phyloP scores from a whole-genome alignment of 2,888 invertebrate genomes.

The Aricia artaxerxes region DNA sequence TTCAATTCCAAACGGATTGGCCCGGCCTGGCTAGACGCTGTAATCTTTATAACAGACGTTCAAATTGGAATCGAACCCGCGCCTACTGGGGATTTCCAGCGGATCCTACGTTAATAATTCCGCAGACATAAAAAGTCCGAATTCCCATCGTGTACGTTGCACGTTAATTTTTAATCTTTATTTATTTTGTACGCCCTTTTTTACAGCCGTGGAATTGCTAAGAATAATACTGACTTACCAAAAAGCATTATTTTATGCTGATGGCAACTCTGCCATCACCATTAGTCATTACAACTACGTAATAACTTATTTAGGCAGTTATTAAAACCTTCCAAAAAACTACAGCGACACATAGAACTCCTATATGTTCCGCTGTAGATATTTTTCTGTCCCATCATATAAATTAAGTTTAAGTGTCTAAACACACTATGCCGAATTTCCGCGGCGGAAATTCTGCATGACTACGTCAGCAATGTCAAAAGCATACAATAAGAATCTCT shows the following conservation, averaged over 20 bases:
- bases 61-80: conserved; percentile 14
- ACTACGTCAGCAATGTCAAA: too few relatives aligned
- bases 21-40: not conserved
- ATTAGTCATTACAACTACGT: too few relatives aligned
- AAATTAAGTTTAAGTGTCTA: too few relatives aligned
- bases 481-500: too few relatives aligned
- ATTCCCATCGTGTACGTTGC: conserved; percentile 7
- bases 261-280: not conserved
- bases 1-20: not conserved
- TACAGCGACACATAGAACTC: too few relatives aligned
- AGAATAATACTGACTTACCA: not conserved
- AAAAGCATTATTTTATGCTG: not conserved
- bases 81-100: conserved; percentile 1
- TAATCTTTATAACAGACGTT: conserved; percentile 12
- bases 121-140: conserved; percentile 10
- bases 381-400: too few relatives aligned
- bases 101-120: conserved; percentile 8
- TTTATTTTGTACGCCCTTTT: conserved; percentile 17
- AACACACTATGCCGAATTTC: too few relatives aligned
- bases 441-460: too few relatives aligned
- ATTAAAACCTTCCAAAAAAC: too few relatives aligned
- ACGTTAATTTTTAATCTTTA: conserved; percentile 16
- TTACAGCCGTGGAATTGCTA: not conserved
- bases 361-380: too few relatives aligned
- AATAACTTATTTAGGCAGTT: too few relatives aligned